Conservation (phyloP, 2,888 invertebrate species). For the Machimus rusticus region DNA sequence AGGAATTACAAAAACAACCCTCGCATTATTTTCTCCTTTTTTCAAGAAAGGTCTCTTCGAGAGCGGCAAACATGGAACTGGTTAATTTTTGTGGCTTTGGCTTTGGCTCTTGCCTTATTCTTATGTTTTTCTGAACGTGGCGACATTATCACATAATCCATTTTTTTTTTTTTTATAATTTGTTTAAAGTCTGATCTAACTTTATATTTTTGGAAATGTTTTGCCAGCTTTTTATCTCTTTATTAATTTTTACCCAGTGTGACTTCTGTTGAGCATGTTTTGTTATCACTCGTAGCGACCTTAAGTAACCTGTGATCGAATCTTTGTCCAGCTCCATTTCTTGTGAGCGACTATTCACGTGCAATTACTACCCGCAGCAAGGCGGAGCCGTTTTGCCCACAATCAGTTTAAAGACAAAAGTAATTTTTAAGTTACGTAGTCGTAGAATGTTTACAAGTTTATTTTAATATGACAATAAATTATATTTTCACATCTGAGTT, state of each 20-base stretch:
- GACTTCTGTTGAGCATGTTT: background rate
- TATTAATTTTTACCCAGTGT: background rate
- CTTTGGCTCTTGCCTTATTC: conserved; percentile 1
- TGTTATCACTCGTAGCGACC: background rate
- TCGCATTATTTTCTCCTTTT: conserved; percentile 82
- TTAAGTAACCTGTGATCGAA: conserved; percentile 18
- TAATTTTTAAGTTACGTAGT: conserved; percentile 5
- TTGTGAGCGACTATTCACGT: background rate
- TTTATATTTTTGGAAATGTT: background rate
- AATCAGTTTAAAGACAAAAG: background rate
- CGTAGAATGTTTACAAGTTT: background rate
- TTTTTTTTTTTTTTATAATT: background rate
- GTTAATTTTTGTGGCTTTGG: conserved; percentile 59
- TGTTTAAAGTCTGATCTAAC: conserved; percentile 6
- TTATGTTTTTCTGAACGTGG: conserved; percentile 17
- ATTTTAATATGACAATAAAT: conserved; percentile 26
- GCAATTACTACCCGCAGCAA: background rate
- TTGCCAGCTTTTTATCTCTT: background rate
- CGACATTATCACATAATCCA: background rate
- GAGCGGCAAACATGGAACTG: conserved; percentile 85
- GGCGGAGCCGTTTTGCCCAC: background rate
- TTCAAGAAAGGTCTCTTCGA: conserved; percentile 88
- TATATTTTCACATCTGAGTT: background rate
- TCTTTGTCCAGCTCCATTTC: background rate
- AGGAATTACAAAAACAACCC: conserved; percentile 69